Conservation (phyloP, 2,113 vertebrate species). For the Callorhinus ursinus region DNA sequence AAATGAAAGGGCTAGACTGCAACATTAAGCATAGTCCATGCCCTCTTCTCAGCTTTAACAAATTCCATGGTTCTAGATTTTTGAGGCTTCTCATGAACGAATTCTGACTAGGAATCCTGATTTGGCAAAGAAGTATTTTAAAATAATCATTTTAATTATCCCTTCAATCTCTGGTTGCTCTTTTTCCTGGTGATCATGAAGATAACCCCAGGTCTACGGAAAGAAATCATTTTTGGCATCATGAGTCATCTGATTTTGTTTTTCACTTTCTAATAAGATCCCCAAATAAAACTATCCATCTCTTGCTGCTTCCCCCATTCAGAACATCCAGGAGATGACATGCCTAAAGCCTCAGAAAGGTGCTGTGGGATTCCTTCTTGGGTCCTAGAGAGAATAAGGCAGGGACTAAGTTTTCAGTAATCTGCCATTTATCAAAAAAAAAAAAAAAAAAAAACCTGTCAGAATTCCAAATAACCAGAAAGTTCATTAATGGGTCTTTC, state of each 20-base stretch:
- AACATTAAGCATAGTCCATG: not conserved
- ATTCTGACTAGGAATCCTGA: not conserved
- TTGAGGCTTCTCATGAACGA: not conserved
- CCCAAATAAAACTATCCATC: not conserved
- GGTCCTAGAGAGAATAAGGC: not conserved
- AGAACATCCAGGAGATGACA: not conserved
- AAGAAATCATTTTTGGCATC: not conserved
- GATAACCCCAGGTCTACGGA: not conserved
- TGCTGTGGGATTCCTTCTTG: not conserved
- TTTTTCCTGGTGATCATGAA: not conserved
- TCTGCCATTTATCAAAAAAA: not conserved
- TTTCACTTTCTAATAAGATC: constrained; percentile 19
- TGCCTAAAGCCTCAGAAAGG: not conserved
- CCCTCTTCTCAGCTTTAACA: not conserved
- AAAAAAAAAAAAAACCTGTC: not conserved
- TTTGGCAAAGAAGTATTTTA: not conserved
- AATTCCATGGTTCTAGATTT: not conserved
- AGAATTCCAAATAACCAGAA: constrained; percentile 34
- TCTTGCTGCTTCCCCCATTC: not conserved
- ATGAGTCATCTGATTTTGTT: not conserved
- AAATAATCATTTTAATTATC: not conserved
- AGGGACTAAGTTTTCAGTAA: not conserved
- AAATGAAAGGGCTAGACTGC: not conserved
- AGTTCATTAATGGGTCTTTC: not conserved
- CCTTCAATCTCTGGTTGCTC: not conserved